Evolutionary conservation across 2,888 invertebrate species (phyloP).

Genomic region (Muschampia plurimacula): DNA sequence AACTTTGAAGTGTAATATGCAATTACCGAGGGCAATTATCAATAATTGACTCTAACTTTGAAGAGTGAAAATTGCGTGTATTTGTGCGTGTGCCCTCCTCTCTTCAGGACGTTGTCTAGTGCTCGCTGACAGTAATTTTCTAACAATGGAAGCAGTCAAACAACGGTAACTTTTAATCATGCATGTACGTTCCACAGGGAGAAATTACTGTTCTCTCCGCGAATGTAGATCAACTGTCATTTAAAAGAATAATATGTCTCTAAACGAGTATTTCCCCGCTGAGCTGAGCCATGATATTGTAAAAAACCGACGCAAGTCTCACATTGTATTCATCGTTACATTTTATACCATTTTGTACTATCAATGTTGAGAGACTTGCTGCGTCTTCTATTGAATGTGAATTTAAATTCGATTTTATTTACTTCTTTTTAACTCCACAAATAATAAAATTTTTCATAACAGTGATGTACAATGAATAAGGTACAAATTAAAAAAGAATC

Average conservation of each 20-base stretch:
- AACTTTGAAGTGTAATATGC: constrained; percentile 41
- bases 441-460: too few relatives aligned
- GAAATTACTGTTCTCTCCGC: constrained; percentile 16
- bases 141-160: constrained; percentile 28
- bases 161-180: constrained; percentile 24
- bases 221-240: constrained; percentile 9
- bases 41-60: constrained; percentile 15
- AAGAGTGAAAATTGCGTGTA: constrained; percentile 42
- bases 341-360: not conserved
- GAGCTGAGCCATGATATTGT: constrained; percentile 5
- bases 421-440: too few relatives aligned
- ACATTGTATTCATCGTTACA: not conserved
- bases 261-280: constrained; percentile 16
- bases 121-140: constrained; percentile 26
- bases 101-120: constrained; percentile 25
- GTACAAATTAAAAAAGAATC: too few relatives aligned
- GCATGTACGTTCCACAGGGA: constrained; percentile 25
- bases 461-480: too few relatives aligned
- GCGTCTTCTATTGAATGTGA: too few relatives aligned
- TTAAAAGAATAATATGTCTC: constrained; percentile 25
- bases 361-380: not conserved
- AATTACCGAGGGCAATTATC: constrained; percentile 35
- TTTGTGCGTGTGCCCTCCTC: not conserved
- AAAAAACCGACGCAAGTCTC: not conserved
- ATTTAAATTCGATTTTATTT: too few relatives aligned